A percentile compares a stretch with the other conserved stretches of the same genome.
phyloP scores from a whole-genome alignment of 2,888 invertebrate genomes.

The Mythimna lalbum region DNA sequence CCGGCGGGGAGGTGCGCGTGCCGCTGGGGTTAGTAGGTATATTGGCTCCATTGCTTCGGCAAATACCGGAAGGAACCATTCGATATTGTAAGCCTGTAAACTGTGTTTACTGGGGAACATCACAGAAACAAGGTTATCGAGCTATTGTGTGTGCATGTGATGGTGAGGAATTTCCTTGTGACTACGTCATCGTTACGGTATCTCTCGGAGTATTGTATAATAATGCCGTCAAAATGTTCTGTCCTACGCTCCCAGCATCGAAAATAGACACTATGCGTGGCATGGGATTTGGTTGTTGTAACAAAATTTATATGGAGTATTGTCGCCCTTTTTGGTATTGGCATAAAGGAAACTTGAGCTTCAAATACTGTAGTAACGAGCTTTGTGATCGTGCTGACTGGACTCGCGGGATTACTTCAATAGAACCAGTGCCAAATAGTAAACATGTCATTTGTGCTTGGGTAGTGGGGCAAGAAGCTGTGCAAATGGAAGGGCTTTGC shows the following conservation, averaged over 20 bases:
- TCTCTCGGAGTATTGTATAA: constrained; percentile 94
- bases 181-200: constrained; percentile 95
- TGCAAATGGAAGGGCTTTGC: constrained; percentile 92
- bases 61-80: constrained; percentile 91
- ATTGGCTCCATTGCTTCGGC: constrained; percentile 92
- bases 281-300: constrained; percentile 93
- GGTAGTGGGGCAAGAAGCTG: constrained; percentile 93
- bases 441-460: constrained; percentile 93
- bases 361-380: constrained; percentile 91
- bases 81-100: constrained; percentile 93
- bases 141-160: constrained; percentile 92
- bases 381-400: constrained; percentile 91
- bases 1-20: constrained; percentile 90
- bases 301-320: constrained; percentile 95
- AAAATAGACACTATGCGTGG: constrained; percentile 93
- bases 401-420: constrained; percentile 93
- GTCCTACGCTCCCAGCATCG: constrained; percentile 92
- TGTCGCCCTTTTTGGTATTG: constrained; percentile 93
- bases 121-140: constrained; percentile 84
- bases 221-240: constrained; percentile 92
- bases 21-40: constrained; percentile 92
- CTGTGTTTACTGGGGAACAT: constrained; percentile 92
- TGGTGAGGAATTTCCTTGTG: constrained; percentile 93
- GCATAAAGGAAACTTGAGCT: constrained; percentile 92
- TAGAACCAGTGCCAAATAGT: constrained; percentile 93